Evolutionary conservation across 2,797 vertebrate species (phyloP).

Genomic region (Acestrorhynchus altus): DNA sequence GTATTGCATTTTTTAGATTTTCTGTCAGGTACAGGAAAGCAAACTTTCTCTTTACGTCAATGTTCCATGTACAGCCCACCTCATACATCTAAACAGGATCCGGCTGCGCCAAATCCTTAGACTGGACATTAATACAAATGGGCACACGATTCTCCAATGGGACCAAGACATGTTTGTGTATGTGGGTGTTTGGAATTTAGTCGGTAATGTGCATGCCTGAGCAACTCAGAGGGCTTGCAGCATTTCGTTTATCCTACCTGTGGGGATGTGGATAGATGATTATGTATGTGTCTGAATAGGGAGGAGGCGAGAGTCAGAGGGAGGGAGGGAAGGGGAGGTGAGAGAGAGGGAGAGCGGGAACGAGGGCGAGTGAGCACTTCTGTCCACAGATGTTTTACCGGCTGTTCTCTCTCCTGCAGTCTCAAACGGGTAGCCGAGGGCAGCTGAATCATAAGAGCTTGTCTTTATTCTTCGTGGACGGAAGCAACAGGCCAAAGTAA

Average conservation of each 20-base stretch:
- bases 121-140: constrained; percentile 17
- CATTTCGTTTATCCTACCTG: constrained; percentile 34
- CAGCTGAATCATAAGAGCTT: constrained; percentile 75
- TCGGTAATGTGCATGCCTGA: not conserved
- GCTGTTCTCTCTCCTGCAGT: constrained; percentile 44
- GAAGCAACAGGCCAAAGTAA: constrained; percentile 74
- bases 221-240: constrained; percentile 23
- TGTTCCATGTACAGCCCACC: not conserved
- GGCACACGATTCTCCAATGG: not conserved
- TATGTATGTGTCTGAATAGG: constrained; percentile 40
- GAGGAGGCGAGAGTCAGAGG: constrained; percentile 1
- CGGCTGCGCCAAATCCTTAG: constrained; percentile 17
- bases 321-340: not conserved
- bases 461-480: constrained; percentile 77
- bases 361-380: not conserved
- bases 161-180: constrained; percentile 5
- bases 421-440: constrained; percentile 30
- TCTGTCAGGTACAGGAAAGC: constrained; percentile 1
- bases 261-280: constrained; percentile 43
- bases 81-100: constrained; percentile 9
- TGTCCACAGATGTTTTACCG: constrained; percentile 52
- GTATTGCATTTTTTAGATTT: not conserved
- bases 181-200: constrained; percentile 32
- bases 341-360: not conserved
- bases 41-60: not conserved